Percentiles rank a stretch among this genome's conserved stretches.
Conservation (phyloP, 2,888 invertebrate genomes). For the Merodon equestris region DNA sequence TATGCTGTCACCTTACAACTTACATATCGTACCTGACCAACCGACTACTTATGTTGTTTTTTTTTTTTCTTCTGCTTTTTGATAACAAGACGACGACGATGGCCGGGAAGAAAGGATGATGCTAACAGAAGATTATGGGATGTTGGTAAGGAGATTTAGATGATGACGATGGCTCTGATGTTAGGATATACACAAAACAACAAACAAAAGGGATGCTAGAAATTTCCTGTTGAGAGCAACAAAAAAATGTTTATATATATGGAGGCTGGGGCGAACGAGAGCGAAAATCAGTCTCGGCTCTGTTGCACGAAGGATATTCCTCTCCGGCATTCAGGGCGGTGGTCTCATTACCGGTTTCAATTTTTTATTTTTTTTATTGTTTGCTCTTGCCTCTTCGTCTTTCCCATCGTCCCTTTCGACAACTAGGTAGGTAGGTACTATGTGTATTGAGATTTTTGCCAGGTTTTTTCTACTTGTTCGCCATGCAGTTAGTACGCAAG, state of each 20-base stretch:
- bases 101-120: neutral
- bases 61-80: constrained; percentile 8
- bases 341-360: constrained; percentile 50
- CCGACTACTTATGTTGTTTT: neutral
- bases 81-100: constrained; percentile 6
- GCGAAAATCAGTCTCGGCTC: neutral
- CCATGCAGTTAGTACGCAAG: constrained; percentile 47
- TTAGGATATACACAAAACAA: constrained; percentile 22
- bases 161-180: constrained; percentile 20
- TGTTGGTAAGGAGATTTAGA: constrained; percentile 22
- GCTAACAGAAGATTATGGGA: constrained; percentile 15
- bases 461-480: constrained; percentile 16
- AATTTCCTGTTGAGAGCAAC: constrained; percentile 13
- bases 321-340: constrained; percentile 50
- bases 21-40: neutral
- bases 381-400: neutral
- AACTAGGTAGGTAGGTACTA: constrained; percentile 6
- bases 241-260: too few species aligned
- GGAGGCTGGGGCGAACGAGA: neutral
- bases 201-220: constrained; percentile 23
- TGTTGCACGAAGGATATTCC: constrained; percentile 19
- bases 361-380: neutral
- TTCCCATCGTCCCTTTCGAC: constrained; percentile 6
- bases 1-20: neutral
- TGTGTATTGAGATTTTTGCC: constrained; percentile 32